Evolutionary conservation across 2,888 invertebrate genomes (phyloP), one percentile per base, ranked within the genome.

Genomic region (Drosophila robusta): DNA sequence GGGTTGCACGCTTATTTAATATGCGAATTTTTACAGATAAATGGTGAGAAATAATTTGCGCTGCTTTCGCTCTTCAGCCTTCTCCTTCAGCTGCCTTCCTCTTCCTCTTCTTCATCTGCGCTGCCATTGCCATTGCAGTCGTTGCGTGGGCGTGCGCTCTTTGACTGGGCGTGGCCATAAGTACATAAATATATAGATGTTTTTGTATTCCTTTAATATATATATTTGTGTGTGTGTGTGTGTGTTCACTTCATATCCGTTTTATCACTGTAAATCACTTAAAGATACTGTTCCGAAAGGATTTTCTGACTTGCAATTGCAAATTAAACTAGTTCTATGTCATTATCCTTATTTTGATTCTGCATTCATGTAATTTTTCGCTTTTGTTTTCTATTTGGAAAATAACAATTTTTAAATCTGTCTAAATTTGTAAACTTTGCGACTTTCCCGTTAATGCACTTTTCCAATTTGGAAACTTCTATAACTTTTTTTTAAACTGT

Each of bases 1-100:
- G 90, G 90, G 90, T 89, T 90, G 89, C 85, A 90, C 88, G 85
- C 89, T 90, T 89, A 90, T 89, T 90, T 90, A 91, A 90, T 90
- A 90, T 91, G 90, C 90, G 89, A 87, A 87, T 88, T 90, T 88
- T 90, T 89, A 87, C 89, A 88, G 90, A 89, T 89, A 89, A 89
- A 90, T 90, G 89, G 89, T 89, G 89, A 89, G 89, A 89, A 89
- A 89, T 88, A 87, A 89, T 89, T 87, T 89, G 87, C 87, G 83
- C 87, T 83, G 86, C 78, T 73, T 70, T 86, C 54, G 82, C 75
- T 70, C 55, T 63, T 63, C 63, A 44, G 62, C 58, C 34, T 29
- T 18, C 14, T 34, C 34, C 12, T 12, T 4, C 32, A 2, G 9
- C 22, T 12, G 51, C 14, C 32, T 34, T 3, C 44, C 38, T 14